A percentile compares a stretch with the other conserved stretches of the same genome.
phyloP scores from a whole-genome alignment of 2,113 vertebrate species.

The Osmerus mordax region DNA sequence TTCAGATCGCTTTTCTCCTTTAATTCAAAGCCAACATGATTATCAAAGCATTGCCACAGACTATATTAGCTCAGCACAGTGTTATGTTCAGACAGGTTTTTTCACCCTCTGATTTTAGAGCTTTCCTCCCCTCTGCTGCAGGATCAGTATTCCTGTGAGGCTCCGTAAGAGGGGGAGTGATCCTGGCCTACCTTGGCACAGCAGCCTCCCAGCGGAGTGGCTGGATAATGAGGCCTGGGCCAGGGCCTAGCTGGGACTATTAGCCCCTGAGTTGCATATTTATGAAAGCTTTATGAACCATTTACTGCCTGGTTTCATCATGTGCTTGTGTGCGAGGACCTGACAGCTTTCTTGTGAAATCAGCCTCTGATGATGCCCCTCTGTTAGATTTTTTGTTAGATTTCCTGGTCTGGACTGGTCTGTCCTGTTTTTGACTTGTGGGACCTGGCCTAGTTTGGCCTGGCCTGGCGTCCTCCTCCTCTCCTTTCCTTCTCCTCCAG shows the following conservation, averaged over 20 bases:
- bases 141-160: slow-evolving; percentile 46
- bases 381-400: slow-evolving; percentile 40
- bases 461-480: background rate
- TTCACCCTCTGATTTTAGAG: slow-evolving; percentile 26
- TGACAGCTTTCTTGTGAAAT: slow-evolving; percentile 71
- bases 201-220: slow-evolving; percentile 52
- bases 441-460: slow-evolving; percentile 5
- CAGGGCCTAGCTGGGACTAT: slow-evolving; percentile 59
- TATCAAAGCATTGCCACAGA: no score
- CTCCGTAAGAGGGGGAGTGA: slow-evolving; percentile 52
- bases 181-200: slow-evolving; percentile 47
- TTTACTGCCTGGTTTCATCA: slow-evolving; percentile 68
- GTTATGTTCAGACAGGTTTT: no score
- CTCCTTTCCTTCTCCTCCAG: background rate
- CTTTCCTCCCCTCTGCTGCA: slow-evolving; percentile 24
- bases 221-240: slow-evolving; percentile 61
- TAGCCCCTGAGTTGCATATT: slow-evolving; percentile 68
- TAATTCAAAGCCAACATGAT: no score
- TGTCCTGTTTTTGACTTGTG: slow-evolving; percentile 3
- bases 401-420: slow-evolving; percentile 44
- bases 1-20: no score
- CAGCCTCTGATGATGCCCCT: slow-evolving; percentile 52
- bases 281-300: slow-evolving; percentile 70
- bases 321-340: slow-evolving; percentile 61
- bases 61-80: no score